Base-by-base conservation (phyloP, 2,113 vertebrate species). In the Taurulus bubalis region DNA sequence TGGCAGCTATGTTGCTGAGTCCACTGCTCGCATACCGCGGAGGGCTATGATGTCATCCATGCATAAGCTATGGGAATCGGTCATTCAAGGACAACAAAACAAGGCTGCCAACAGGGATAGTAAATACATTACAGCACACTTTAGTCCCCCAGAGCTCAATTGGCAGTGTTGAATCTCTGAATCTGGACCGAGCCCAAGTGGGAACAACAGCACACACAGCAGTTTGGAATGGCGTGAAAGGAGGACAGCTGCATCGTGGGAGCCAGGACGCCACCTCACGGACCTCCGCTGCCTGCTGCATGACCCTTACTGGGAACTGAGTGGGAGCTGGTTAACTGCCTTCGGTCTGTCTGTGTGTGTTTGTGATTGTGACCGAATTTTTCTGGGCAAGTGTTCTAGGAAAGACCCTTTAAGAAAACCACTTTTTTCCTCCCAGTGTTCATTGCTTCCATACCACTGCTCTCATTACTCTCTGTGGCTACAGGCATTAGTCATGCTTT, bases 101-200 rank as follows among this genome's bases (percentile, higher is more conserved):
- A 71, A 42, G 70, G 60, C 85, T 91, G 86, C 91, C 88, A 92
- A 85, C 75, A 60, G 71, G 82, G 78, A 91, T 85, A 88, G 94
- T 92, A 93, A 94, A 95, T 93, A 92, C 85, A 90, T 93, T 91
- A 92, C 89, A 80, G 83, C 89, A 89, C 89, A 87, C 86, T 89
- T 81, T 87, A 80, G 84, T 85, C 88, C 90, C 83, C 84, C 79
- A 68, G 80, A 89, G 89, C 89, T 86, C 66, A 83, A 84, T 82
- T 94, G 90, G 91, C 90, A 92, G 83, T 28, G 80, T 73, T 60
- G 58, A 75, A 74, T 80, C 70, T 82, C 83, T 83, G 84, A 76
- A 82, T 87, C 77, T 94, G 93, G 93, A 94, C 56, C 22, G 0
- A 58, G 77, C 77, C 92, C 93, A 93, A 90, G 62, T 34, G 28